Conservation (phyloP, 2,113 vertebrate genomes). For the Coptodon bakossiorum region DNA sequence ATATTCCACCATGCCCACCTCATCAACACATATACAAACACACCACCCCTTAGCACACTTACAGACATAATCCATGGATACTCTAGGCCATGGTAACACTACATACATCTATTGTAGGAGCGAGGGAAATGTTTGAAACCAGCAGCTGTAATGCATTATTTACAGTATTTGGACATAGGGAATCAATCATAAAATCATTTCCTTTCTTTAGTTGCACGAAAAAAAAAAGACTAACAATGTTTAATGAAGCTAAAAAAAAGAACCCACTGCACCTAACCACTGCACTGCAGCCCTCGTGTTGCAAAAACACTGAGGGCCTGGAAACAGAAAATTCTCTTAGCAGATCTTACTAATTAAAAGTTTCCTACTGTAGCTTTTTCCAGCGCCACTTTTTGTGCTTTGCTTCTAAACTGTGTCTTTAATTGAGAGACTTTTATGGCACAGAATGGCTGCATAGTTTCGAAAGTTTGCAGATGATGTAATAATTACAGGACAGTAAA, state of each 20-base stretch:
- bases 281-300: background rate
- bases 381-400: background rate
- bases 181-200: fast-evolving
- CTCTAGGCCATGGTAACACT: background rate
- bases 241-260: background rate
- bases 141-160: background rate
- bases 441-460: background rate
- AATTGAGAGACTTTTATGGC: background rate
- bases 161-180: background rate
- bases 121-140: background rate
- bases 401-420: background rate
- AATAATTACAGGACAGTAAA: background rate
- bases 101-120: background rate
- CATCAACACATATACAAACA: background rate
- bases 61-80: background rate
- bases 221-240: background rate
- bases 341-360: background rate
- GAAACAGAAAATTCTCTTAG: background rate
- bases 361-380: background rate
- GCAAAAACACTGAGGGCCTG: background rate
- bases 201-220: background rate
- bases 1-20: background rate
- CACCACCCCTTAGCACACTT: background rate
- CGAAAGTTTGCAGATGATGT: background rate
- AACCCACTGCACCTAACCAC: background rate